These are phyloP conservation scores for Semnopithecus entellus DNA, from an alignment of 2,113 vertebrate species.

Conservation along the genomic window DNA sequence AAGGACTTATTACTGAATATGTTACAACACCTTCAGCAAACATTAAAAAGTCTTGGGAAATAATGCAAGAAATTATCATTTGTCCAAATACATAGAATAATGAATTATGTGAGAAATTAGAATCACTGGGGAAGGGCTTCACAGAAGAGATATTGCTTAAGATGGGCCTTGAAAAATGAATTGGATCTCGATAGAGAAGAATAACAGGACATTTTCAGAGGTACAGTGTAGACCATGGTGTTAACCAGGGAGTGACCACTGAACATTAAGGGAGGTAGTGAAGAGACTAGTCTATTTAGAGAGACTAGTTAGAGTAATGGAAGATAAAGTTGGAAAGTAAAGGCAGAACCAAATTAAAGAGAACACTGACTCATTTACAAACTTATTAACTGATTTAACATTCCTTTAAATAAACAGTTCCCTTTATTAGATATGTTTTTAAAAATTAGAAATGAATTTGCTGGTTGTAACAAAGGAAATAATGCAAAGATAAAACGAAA, in stretches of 20 bases:
- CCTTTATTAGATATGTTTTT: conserved; percentile 11
- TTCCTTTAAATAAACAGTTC: not conserved
- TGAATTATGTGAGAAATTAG: not conserved
- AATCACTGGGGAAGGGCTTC: not conserved
- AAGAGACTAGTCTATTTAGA: not conserved
- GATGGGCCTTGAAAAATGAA: not conserved
- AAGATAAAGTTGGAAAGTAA: not conserved
- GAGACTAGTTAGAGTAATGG: not conserved
- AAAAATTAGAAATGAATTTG: not conserved
- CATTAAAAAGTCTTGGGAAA: conserved; percentile 37
- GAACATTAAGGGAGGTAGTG: not conserved
- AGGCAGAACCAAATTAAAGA: not conserved
- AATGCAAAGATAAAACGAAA: conserved; percentile 18
- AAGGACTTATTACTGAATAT: conserved; percentile 5
- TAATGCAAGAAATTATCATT: conserved; percentile 24
- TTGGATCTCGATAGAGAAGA: conserved; percentile 17
- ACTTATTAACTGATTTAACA: conserved; percentile 1
- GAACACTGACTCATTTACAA: conserved; percentile 11
- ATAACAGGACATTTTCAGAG: not conserved
- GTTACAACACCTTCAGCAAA: conserved; percentile 1
- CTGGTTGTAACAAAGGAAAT: conserved; percentile 34
- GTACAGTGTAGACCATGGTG: not conserved
- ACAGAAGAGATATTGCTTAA: not conserved
- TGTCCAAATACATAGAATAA: conserved; percentile 22
- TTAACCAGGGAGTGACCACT: not conserved